Evolutionary conservation across 2,888 invertebrate species (phyloP), one percentile per base, ranked within the genome.

Genomic region (Sarcophaga carnaria): DNA sequence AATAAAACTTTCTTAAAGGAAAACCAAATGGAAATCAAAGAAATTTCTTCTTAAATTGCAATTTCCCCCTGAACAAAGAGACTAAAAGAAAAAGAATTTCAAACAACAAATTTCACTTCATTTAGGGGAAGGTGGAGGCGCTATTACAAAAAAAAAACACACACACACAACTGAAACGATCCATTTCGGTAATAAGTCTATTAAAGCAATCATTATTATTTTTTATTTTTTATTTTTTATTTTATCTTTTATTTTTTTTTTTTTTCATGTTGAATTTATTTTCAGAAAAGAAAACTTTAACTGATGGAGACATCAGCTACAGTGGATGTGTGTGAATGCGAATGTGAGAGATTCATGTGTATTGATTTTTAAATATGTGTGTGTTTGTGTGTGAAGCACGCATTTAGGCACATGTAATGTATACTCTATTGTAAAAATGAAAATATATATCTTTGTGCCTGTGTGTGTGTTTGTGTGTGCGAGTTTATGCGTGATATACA

Each of bases 71-170:
- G 54, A 17, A 54, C 12, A 54, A 54, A 54, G 17, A 3, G 5
- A 12, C 12, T 14, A 5, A 54, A 54, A 54, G 22, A 71, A 59
- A 59, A 22, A 22, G 27, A 54, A 69, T 54, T 75, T 27, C 67
- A 37, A 22, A 49, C 27, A 76, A 82, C 47, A 76, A 82, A 70
- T 82, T 63, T 22, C 70, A 76, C 62, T 76, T 54, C 64, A 70
- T 64, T 47, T 76, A 70, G 59, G 22, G 63, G n/a, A 62, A 22
- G 10, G 14, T 6, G 17, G 10, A 17, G 5, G 14, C 1, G 17
- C 17, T 14, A 54, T 54, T 49, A 45, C n/a, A 25, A 47, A 27
- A 22, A 17, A 71, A 79, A 64, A n/a, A 49, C 17, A 3, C 22
- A 22, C 22, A 22, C 22, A 22, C 22, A 4, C 14, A 45, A 54